Conservation (phyloP, 2,888 invertebrate genomes). For the Coremacera marginata region DNA sequence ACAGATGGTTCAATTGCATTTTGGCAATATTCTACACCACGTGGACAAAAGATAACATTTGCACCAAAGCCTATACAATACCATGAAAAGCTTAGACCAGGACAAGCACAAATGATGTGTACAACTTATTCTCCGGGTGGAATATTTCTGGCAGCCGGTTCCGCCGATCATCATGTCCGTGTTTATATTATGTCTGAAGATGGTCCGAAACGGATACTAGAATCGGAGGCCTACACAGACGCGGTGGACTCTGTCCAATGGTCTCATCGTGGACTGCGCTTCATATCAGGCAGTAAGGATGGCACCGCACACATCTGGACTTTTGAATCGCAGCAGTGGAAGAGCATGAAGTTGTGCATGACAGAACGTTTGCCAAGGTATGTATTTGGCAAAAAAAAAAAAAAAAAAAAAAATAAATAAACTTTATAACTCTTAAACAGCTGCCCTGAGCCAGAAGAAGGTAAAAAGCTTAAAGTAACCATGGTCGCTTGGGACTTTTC, state of each 20-base stretch:
- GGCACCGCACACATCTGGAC: slow-evolving; percentile 95
- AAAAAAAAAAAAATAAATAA: not conserved
- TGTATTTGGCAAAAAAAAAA: slow-evolving; percentile 41
- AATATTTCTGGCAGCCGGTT: slow-evolving; percentile 92
- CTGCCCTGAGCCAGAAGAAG: slow-evolving; percentile 71
- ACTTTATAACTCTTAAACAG: slow-evolving; percentile 45
- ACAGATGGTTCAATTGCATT: slow-evolving; percentile 97
- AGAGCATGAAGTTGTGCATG: slow-evolving; percentile 81
- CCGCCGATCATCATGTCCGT: slow-evolving; percentile 92
- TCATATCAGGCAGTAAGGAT: slow-evolving; percentile 96
- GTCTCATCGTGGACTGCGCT: slow-evolving; percentile 88
- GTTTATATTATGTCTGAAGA: slow-evolving; percentile 89
- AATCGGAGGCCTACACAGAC: slow-evolving; percentile 75
- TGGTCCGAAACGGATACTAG: slow-evolving; percentile 78
- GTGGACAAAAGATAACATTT: slow-evolving; percentile 74
- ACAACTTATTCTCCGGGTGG: slow-evolving; percentile 91
- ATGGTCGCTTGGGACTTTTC: slow-evolving; percentile 97
- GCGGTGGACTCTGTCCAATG: slow-evolving; percentile 97
- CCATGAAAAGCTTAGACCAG: slow-evolving; percentile 92
- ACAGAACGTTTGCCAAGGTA: slow-evolving; percentile 74
- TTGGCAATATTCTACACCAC: slow-evolving; percentile 83
- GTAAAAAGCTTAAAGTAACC: slow-evolving; percentile 83
- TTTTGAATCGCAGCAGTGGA: slow-evolving; percentile 92
- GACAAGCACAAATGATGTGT: slow-evolving; percentile 96
- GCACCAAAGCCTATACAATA: slow-evolving; percentile 90